Evolutionary conservation across 2,797 vertebrate genomes (phyloP).

Genomic region (Alcedo quadribrachys): DNA sequence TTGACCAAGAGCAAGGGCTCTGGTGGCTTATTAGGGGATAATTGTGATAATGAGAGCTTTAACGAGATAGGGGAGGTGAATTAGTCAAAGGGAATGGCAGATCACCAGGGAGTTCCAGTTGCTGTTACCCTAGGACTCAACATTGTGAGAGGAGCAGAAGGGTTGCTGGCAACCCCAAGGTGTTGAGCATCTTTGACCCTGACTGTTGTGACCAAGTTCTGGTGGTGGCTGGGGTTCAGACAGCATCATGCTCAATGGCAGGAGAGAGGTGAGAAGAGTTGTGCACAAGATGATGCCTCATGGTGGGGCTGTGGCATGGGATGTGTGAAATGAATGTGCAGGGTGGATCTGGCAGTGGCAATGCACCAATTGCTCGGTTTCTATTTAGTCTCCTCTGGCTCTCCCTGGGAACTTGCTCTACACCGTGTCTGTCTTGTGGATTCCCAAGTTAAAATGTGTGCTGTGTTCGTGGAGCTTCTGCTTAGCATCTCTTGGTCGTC

Average conservation of each 20-base stretch:
- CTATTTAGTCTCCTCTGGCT: not conserved
- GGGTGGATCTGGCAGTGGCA: not conserved
- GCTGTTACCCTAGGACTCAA: not conserved
- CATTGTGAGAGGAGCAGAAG: not conserved
- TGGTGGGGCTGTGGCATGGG: constrained; percentile 43
- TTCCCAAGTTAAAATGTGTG: not conserved
- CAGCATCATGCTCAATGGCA: not conserved
- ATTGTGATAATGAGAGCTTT: not conserved
- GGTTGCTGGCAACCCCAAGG: not conserved
- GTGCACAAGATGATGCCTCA: not conserved
- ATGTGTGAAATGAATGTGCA: constrained; percentile 31
- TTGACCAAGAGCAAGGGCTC: not conserved
- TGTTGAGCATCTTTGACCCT: not conserved
- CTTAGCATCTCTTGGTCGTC: not conserved
- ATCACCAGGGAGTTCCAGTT: not conserved
- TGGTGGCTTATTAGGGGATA: not conserved
- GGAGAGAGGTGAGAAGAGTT: constrained; percentile 10
- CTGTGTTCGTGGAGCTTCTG: not conserved
- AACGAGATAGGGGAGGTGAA: not conserved
- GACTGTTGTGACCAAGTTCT: not conserved
- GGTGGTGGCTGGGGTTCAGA: not conserved
- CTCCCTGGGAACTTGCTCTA: not conserved
- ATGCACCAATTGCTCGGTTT: not conserved
- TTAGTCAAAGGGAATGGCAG: not conserved
- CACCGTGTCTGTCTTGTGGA: accelerated